A percentile compares a stretch with the other conserved stretches of the same genome.
Conservation (phyloP, 2,797 vertebrate species). For the Anguilla marmorata region DNA sequence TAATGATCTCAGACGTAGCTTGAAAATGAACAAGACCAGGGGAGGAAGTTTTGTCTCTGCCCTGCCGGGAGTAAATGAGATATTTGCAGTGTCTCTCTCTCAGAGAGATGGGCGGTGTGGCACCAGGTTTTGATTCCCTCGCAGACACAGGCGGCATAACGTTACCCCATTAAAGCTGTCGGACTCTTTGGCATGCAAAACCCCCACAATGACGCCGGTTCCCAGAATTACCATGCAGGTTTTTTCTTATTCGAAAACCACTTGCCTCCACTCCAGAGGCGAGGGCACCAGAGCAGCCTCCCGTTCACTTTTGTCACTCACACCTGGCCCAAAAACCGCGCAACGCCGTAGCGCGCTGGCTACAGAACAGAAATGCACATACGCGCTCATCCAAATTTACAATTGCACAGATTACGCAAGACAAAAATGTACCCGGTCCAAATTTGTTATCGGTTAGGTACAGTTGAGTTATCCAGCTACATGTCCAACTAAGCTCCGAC, state of each 20-base stretch:
- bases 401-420: background rate
- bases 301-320: background rate
- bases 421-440: background rate
- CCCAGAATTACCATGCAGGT: background rate
- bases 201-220: conserved; percentile 9
- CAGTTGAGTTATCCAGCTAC: background rate
- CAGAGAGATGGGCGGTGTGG: conserved; percentile 46
- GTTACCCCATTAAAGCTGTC: conserved; percentile 17
- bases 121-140: conserved; percentile 35
- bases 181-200: conserved; percentile 10
- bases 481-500: background rate
- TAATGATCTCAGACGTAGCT: conserved; percentile 65
- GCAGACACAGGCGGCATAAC: conserved; percentile 22
- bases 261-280: conserved; percentile 16
- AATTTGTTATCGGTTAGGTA: background rate
- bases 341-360: background rate
- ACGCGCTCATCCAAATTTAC: background rate
- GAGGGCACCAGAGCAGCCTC: background rate
- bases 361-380: background rate
- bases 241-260: conserved; percentile 23
- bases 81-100: conserved; percentile 58
- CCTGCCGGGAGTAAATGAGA: conserved; percentile 60
- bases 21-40: conserved; percentile 67
- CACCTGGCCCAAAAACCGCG: background rate
- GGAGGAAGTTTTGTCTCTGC: conserved; percentile 61